Percentiles rank a stretch among this genome's conserved stretches.
Evolutionary conservation across 2,797 vertebrate genomes (phyloP).

Genomic region (Notoglanidium macrostoma): DNA sequence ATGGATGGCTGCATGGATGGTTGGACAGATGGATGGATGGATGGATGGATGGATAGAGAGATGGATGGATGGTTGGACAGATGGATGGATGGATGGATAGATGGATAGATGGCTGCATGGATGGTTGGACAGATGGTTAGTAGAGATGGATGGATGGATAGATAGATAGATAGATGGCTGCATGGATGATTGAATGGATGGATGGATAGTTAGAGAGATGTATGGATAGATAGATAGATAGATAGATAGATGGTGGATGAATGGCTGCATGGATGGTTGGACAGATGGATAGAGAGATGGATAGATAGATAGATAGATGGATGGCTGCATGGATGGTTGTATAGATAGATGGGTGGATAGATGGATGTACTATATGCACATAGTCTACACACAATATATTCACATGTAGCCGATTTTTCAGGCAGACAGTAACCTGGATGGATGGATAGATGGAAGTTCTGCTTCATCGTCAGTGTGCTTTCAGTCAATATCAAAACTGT

Average conservation of each 20-base stretch:
- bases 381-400: too few relatives aligned
- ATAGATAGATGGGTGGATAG: neutral
- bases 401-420: too few relatives aligned
- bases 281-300: too few relatives aligned
- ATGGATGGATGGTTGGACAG: neutral
- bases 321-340: too few relatives aligned
- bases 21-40: neutral
- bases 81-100: neutral
- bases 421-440: neutral
- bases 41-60: neutral
- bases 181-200: too few relatives aligned
- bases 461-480: neutral
- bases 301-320: neutral
- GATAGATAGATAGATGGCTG: neutral
- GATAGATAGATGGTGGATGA: too few relatives aligned
- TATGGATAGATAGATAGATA: neutral
- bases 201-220: neutral
- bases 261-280: neutral
- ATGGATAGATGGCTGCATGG: neutral
- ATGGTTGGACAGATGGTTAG: too few relatives aligned
- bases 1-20: too few relatives aligned
- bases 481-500: neutral
- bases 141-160: too few relatives aligned
- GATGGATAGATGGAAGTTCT: neutral
- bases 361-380: too few relatives aligned